These are phyloP conservation scores for Omphaloscelis lunosa DNA, from an alignment of 2,888 invertebrate species.

Conservation along the genomic window DNA sequence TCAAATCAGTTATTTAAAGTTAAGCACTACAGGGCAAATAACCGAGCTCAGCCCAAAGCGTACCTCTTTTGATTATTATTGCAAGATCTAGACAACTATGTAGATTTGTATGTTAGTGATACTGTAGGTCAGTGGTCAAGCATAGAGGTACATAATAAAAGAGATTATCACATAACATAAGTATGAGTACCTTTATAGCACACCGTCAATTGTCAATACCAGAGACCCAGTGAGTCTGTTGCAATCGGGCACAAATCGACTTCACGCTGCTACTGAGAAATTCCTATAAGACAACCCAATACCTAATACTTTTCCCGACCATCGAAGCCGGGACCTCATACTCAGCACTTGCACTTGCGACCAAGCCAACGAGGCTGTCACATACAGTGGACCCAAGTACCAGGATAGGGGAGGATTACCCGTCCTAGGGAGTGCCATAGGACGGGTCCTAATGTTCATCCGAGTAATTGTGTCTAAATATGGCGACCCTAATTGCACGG, in stretches of 20 bases:
- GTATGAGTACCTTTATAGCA: not conserved
- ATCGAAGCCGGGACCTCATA: not conserved
- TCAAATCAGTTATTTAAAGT: not conserved
- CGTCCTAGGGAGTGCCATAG: too few relatives aligned
- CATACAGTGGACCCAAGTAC: too few relatives aligned
- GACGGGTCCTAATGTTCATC: not conserved
- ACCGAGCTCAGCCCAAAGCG: too few relatives aligned
- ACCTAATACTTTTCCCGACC: not conserved
- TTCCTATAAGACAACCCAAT: not conserved
- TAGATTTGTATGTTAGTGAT: not conserved
- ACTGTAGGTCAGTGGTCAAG: not conserved
- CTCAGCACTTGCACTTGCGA: not conserved
- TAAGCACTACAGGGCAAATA: not conserved
- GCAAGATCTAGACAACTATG: not conserved
- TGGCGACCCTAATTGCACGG: not conserved
- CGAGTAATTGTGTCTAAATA: not conserved
- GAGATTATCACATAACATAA: not conserved
- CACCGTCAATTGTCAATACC: not conserved
- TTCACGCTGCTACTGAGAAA: not conserved
- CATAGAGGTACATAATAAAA: not conserved
- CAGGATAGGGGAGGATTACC: too few relatives aligned
- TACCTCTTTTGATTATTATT: not conserved
- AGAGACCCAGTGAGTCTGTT: not conserved
- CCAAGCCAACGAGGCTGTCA: too few relatives aligned
- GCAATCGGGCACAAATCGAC: not conserved